Conservation (phyloP, 2,113 vertebrate genomes). For the Gobius niger region DNA sequence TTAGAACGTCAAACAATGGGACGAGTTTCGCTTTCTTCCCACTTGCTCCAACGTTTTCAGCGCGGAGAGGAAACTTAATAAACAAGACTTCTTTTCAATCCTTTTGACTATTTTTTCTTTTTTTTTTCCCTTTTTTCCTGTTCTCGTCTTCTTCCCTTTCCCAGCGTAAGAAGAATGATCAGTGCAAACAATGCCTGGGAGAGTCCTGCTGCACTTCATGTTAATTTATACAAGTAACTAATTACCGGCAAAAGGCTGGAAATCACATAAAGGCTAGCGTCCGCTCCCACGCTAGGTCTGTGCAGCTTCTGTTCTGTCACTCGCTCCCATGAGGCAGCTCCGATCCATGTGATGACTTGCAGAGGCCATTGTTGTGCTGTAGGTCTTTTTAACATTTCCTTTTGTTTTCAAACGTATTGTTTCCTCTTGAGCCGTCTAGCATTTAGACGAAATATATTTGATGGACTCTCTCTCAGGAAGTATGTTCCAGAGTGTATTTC, state of each 20-base stretch:
- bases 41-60: conserved; percentile 17
- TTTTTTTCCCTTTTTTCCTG: neutral
- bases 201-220: conserved; percentile 91
- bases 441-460: too few relatives aligned
- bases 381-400: neutral
- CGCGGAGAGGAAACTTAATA: conserved; percentile 15
- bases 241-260: conserved; percentile 94
- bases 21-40: conserved; percentile 28
- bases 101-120: conserved; percentile 35
- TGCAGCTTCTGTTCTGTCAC: conserved; percentile 77
- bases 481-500: too few relatives aligned
- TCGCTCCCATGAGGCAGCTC: conserved; percentile 31
- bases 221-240: conserved; percentile 99
- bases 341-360: conserved; percentile 45
- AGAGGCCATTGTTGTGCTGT: conserved; percentile 45
- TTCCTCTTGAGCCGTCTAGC: too few relatives aligned
- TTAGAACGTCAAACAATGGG: conserved; percentile 23
- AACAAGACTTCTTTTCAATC: conserved; percentile 56
- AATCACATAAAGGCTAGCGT: conserved; percentile 91
- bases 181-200: conserved; percentile 88
- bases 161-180: conserved; percentile 77
- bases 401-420: too few relatives aligned
- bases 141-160: conserved; percentile 45
- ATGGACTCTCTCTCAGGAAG: too few relatives aligned
- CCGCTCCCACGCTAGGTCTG: conserved; percentile 88